Evolutionary conservation across 2,797 vertebrate genomes (phyloP), one percentile per base, ranked within the genome.

Genomic region (Sebastiscus tertius): DNA sequence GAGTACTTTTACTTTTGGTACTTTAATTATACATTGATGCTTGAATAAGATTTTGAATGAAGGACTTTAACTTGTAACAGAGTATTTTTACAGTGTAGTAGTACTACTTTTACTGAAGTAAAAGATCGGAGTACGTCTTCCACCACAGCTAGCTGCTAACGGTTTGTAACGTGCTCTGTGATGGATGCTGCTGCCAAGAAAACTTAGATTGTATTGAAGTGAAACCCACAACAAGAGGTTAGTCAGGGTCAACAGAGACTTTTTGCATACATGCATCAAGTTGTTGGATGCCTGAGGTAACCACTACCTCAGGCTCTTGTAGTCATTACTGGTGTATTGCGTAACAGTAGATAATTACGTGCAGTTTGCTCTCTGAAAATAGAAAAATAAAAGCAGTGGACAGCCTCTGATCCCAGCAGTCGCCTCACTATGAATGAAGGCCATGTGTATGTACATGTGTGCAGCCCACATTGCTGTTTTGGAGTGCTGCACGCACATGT

Each of bases 391-490:
- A 67, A 24, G 20, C 13, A n/a, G 27, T 24, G 42, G 62, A 69
- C 6, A 0, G 22, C 54, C 54, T 84, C 52, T 78, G 75, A 83
- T 85, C 75, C n/a, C 52, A 39, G 27, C 63, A 56, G 42, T 63
- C 7, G 13, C 72, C 82, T 78, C 69, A 72, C 27, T 62, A 39
- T 58, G 65, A 88, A 83, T 83, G 46, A 74, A 60, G 61, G 24
- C 80, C 78, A 81, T 83, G 75, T 86, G 78, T 55, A 61, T 6
- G 31, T 82, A 60, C 77, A 82, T 75, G 31, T 83, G 75, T 81
- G 68, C 68, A 63, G 60, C 79, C 71, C 72, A 74, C 72, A 75
- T 31, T 74, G 72, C 33, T 79, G 64, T 79, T 72, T 83, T 66
- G 34, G 27, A 76, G 68, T 9, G n/a, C 64, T 54, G 75, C 77